These are phyloP conservation scores for Zoanthus sociatus DNA, from an alignment of 92 coral and sea anemone genomes.

Conservation along the genomic window DNA sequence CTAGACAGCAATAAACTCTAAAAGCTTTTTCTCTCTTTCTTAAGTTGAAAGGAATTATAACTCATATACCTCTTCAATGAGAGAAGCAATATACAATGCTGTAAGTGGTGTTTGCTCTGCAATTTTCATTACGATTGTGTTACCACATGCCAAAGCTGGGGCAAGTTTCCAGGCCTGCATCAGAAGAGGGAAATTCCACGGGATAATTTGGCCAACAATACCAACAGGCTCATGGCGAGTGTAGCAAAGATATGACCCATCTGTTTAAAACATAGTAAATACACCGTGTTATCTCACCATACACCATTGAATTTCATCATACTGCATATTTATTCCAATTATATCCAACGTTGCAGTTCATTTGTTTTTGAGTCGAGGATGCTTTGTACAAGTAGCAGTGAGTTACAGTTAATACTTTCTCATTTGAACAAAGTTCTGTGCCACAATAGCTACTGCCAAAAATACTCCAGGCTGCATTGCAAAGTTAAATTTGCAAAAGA, in stretches of 20 bases:
- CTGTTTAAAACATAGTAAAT: constrained; percentile 40
- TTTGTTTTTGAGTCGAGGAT: too few relatives aligned
- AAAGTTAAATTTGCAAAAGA: too few relatives aligned
- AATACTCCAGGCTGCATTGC: too few relatives aligned
- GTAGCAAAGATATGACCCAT: constrained; percentile 91
- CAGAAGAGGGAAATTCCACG: constrained; percentile 95
- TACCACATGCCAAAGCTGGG: constrained; percentile 96
- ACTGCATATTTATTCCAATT: not conserved
- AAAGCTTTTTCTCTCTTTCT: not conserved
- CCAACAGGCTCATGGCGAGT: constrained; percentile 98
- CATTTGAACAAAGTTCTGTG: too few relatives aligned
- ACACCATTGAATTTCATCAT: not conserved
- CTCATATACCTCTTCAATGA: constrained; percentile 83
- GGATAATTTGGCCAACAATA: constrained; percentile 89
- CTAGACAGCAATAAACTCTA: not conserved
- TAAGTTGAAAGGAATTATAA: not conserved
- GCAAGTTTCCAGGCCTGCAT: constrained; percentile 91
- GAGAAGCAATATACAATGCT: constrained; percentile 91
- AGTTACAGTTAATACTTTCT: not conserved
- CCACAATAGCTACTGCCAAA: too few relatives aligned
- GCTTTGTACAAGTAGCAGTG: too few relatives aligned
- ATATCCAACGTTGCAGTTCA: too few relatives aligned
- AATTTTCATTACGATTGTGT: constrained; percentile 87
- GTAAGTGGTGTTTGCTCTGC: constrained; percentile 98
- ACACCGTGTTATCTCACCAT: not conserved